Base-by-base conservation (phyloP, 2,797 vertebrate species). In the Sebastes kiyomatsui region DNA sequence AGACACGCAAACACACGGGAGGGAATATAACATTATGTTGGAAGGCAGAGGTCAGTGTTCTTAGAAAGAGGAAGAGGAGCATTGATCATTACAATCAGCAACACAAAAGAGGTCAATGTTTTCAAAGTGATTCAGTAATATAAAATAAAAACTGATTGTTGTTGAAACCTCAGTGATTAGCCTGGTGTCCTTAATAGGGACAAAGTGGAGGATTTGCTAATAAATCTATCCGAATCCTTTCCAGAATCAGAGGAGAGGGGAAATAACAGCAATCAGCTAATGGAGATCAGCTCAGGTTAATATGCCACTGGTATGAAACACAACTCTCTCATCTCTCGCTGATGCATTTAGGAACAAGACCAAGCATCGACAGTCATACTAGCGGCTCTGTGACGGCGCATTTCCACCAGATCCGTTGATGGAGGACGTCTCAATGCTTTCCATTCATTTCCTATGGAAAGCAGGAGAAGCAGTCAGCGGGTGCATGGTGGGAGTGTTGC, bases 21-120 rank as follows among this genome's bases (percentile, higher is more conserved):
- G 27, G 46, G 75, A 67, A 73, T 12, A 60, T 30, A 71, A 58
- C 56, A 77, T 77, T 52, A 67, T 25, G 61, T 11, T 67, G 18
- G 22, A 71, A 14, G 33, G 68, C 23, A 11, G 46, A 72, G 49
- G 67, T 60, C 62, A 72, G 18, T 32, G 25, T 88, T 92, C 88
- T 88, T 92, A 35, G 87, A 91, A 82, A 88, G 84, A 74, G 64
- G 71, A 86, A 64, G 38, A 79, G 4, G 18, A 55, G 32, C 28
- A 38, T 35, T 58, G 12, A 23, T 46, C 2, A 8, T 27, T 3
- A 59, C 13, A 18, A 18, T 55, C 20, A 22, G 22, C 7, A 16
- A 46, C 7, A 54, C 11, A 32, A 72, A 71, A 61, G 2, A 66
- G 33, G 49, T 56, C 1, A 35, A 62, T 67, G 28, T 28, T 66